Percentiles rank a stretch among this genome's conserved stretches.
Conservation (phyloP, 2,888 invertebrate species). For the Drosophila meridiana region DNA sequence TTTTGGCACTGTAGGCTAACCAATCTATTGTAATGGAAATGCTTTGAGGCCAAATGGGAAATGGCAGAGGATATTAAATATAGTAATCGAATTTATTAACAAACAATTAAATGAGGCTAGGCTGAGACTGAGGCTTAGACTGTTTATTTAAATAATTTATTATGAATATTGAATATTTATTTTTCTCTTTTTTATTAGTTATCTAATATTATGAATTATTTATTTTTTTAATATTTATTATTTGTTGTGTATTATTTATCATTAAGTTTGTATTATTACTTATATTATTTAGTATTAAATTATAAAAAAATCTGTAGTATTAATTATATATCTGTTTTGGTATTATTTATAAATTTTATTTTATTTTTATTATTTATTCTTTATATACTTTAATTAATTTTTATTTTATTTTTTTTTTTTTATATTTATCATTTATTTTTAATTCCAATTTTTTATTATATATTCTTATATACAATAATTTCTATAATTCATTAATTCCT, state of each 20-base stretch:
- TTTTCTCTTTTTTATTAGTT: background rate
- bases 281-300: background rate
- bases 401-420: too few relatives aligned
- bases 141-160: background rate
- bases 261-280: background rate
- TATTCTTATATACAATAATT: too few relatives aligned
- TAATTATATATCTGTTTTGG: background rate
- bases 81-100: background rate
- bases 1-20: background rate
- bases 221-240: background rate
- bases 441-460: too few relatives aligned
- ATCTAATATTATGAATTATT: background rate
- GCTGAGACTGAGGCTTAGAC: background rate
- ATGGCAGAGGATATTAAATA: background rate
- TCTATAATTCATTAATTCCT: too few relatives aligned
- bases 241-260: background rate
- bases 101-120: background rate
- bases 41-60: background rate
- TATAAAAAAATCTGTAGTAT: background rate
- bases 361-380: background rate
- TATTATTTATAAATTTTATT: background rate
- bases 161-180: background rate
- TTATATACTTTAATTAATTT: background rate
- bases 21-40: background rate
- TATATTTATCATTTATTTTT: too few relatives aligned